These are phyloP conservation scores for Circaetus cinerascens DNA, from an alignment of 2,113 vertebrate genomes.

Conservation along the genomic window DNA sequence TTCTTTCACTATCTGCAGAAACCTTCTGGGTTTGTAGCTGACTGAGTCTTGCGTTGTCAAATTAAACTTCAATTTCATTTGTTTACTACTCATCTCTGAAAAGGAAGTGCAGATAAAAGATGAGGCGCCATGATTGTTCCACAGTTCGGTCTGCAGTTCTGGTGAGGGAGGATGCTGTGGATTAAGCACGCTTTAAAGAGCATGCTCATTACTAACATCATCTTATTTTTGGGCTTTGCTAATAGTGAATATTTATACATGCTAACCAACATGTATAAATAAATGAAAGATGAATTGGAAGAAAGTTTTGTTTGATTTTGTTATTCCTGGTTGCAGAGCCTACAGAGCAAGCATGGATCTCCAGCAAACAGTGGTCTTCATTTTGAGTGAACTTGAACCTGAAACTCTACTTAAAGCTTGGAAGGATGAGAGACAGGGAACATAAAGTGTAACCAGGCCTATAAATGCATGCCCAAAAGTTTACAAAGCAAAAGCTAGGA, in stretches of 20 bases:
- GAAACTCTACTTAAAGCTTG: neutral
- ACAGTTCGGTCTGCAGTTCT: neutral
- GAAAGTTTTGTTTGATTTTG: neutral
- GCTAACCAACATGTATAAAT: neutral
- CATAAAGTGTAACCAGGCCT: neutral
- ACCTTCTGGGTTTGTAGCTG: constrained; percentile 13
- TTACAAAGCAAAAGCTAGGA: neutral
- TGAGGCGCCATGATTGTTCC: neutral
- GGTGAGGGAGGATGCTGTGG: neutral
- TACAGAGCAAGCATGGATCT: neutral
- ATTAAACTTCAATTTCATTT: neutral
- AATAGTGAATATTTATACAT: neutral
- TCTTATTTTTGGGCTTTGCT: neutral
- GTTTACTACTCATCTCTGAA: neutral
- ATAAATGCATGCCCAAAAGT: neutral
- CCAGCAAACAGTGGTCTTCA: accelerated
- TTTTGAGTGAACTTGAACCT: neutral
- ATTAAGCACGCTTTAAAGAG: neutral
- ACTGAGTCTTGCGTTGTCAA: neutral
- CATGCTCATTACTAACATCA: neutral
- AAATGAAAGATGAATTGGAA: neutral
- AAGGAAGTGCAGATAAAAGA: constrained; percentile 17
- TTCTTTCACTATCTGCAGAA: constrained; percentile 30
- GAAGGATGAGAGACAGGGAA: neutral
- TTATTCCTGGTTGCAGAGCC: neutral